Conservation (phyloP, 1,140 invertebrate species). For the Tetramorium parvispinum region DNA sequence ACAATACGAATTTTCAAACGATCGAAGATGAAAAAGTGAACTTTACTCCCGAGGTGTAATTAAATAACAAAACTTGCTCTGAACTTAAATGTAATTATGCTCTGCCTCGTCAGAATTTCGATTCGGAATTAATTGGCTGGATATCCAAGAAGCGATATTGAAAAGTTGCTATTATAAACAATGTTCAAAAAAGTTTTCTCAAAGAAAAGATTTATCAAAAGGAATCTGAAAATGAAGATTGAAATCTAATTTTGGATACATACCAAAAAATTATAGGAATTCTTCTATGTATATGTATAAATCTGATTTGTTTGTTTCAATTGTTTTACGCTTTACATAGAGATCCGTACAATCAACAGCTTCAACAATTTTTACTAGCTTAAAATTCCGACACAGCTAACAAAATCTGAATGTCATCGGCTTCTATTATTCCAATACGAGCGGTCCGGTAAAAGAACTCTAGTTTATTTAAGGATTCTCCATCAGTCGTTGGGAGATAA, state of each 20-base stretch:
- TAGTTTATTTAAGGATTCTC: slow-evolving; percentile 31
- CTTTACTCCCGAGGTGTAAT: not conserved
- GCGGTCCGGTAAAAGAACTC: slow-evolving; percentile 16
- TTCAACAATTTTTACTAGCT: not conserved
- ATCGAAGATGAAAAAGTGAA: not conserved
- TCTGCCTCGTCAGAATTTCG: not conserved
- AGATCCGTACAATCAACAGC: not conserved
- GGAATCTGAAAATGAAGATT: not conserved
- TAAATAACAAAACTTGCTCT: not conserved
- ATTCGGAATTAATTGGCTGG: not conserved
- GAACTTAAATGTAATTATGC: not conserved
- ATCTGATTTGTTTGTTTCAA: not conserved
- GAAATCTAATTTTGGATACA: not conserved
- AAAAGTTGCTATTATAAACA: not conserved
- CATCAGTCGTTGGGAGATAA: slow-evolving; percentile 21
- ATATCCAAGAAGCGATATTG: not conserved
- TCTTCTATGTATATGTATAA: not conserved
- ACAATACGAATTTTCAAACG: not conserved
- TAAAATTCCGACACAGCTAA: not conserved
- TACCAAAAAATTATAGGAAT: not conserved
- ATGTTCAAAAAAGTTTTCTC: not conserved
- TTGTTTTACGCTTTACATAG: not conserved
- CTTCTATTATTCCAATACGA: slow-evolving; percentile 10
- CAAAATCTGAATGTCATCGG: slow-evolving; percentile 9
- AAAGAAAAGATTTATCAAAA: not conserved